Evolutionary conservation across 30 jellyfish, hydroid and myxozoan genomes (phyloP).

Genomic region (Cassiopea xamachana): DNA sequence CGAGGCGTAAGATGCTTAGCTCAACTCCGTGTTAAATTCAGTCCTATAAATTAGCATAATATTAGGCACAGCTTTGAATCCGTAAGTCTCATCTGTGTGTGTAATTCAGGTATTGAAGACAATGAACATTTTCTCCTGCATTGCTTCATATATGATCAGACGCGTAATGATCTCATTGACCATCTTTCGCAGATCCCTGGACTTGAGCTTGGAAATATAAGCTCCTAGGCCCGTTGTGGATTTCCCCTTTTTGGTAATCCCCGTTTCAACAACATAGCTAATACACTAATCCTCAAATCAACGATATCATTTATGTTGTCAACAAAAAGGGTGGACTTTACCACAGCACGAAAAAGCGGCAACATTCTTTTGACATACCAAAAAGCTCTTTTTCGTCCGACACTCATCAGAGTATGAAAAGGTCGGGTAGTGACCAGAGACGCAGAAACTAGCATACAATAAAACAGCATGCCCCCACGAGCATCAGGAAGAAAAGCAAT

Average conservation of each 20-base stretch:
- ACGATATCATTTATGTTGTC: background rate
- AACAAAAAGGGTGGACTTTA: background rate
- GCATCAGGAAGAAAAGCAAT: no score
- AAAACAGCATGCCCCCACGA: no score
- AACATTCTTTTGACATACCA: no score
- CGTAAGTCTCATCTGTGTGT: background rate
- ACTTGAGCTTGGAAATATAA: slow-evolving; percentile 9
- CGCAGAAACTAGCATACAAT: no score
- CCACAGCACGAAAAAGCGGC: no score
- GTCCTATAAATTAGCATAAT: slow-evolving; percentile 25
- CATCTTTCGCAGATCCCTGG: background rate
- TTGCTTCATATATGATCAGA: background rate
- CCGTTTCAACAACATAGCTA: slow-evolving; percentile 13
- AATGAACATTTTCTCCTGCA: no score
- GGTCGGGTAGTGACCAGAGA: no score
- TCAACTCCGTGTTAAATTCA: slow-evolving; percentile 29
- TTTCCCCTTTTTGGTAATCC: background rate
- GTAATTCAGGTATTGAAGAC: no score
- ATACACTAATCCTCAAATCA: background rate
- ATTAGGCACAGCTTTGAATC: slow-evolving; percentile 14
- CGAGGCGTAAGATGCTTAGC: slow-evolving; percentile 33
- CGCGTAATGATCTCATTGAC: background rate
- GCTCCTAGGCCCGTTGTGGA: background rate
- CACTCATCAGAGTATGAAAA: no score
- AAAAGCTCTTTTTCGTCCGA: no score